Evolutionary conservation across 2,888 invertebrate genomes (phyloP).

Genomic region (Xestoiulus laeticollis): DNA sequence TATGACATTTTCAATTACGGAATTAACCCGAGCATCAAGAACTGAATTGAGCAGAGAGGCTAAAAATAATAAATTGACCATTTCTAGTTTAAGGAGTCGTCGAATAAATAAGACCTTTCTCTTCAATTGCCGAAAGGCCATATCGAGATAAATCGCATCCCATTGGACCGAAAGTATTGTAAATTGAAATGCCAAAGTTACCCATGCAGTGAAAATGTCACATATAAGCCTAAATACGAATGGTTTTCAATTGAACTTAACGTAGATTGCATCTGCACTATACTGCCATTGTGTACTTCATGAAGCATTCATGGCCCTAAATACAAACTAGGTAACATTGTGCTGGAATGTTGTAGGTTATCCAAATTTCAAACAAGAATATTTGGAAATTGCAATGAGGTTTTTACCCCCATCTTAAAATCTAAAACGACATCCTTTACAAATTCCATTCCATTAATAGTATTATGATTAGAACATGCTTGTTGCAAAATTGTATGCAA

Average conservation of each 20-base stretch:
- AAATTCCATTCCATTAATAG: too few relatives aligned
- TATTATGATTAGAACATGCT: too few relatives aligned
- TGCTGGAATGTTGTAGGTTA: too few relatives aligned
- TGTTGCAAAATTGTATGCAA: too few relatives aligned
- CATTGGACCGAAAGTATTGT: background rate
- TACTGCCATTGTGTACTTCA: background rate
- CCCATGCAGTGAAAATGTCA: background rate
- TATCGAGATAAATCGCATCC: background rate
- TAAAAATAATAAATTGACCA: background rate
- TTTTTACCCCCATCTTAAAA: too few relatives aligned
- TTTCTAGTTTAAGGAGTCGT: background rate
- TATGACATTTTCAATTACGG: background rate
- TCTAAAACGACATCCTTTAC: too few relatives aligned
- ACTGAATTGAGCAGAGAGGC: background rate
- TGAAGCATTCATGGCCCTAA: conserved; percentile 17
- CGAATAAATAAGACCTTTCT: background rate
- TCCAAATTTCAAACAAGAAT: background rate
- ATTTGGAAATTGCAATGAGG: background rate
- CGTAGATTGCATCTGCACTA: background rate
- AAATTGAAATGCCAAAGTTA: background rate
- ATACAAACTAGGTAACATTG: background rate
- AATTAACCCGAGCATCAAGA: background rate
- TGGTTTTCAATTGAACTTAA: conserved; percentile 6
- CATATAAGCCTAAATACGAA: background rate
- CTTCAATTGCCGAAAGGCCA: background rate